A percentile compares a stretch with the other conserved stretches of the same genome.
These are phyloP conservation scores for Hemistola chrysoprasaria DNA, from an alignment of 2,888 invertebrate genomes.

Conservation along the genomic window DNA sequence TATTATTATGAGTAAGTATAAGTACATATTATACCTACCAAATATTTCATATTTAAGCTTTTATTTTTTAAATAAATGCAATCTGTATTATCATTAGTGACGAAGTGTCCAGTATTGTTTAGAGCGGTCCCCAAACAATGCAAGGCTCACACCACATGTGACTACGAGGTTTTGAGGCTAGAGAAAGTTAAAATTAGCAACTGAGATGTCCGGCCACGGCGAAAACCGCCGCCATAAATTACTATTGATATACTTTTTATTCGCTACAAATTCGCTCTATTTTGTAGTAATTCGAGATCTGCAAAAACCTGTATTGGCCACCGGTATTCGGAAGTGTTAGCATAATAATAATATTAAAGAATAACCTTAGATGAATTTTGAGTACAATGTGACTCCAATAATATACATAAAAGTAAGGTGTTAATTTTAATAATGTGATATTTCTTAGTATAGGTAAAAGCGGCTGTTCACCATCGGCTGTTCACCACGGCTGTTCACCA, in stretches of 20 bases:
- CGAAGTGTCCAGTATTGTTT: conserved; percentile 34
- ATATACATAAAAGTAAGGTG: too few species aligned
- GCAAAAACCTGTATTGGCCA: conserved; percentile 14
- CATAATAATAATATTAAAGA: too few species aligned
- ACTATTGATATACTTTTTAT: conserved; percentile 28
- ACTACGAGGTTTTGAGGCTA: conserved; percentile 78
- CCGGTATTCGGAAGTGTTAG: conserved; percentile 13
- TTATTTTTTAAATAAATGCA: background rate
- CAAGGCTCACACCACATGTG: conserved; percentile 51
- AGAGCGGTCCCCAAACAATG: conserved; percentile 66
- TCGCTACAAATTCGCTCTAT: conserved; percentile 23
- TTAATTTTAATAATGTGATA: too few species aligned
- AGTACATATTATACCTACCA: too few species aligned
- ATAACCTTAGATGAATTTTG: too few species aligned
- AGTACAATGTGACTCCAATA: too few species aligned
- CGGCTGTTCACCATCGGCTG: too few species aligned
- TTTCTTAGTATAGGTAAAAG: too few species aligned
- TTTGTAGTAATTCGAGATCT: conserved; percentile 14
- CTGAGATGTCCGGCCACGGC: conserved; percentile 55
- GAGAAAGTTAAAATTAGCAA: conserved; percentile 77
- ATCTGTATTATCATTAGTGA: conserved; percentile 23
- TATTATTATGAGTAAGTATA: too few species aligned
- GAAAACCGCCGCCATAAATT: conserved; percentile 43
- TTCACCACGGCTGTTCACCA: too few species aligned
- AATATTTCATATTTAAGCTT: too few species aligned